Percentiles rank a stretch among this genome's conserved stretches.
Conservation (phyloP, 1,140 invertebrate species). For the Pseudomyrmex cubaensis region DNA sequence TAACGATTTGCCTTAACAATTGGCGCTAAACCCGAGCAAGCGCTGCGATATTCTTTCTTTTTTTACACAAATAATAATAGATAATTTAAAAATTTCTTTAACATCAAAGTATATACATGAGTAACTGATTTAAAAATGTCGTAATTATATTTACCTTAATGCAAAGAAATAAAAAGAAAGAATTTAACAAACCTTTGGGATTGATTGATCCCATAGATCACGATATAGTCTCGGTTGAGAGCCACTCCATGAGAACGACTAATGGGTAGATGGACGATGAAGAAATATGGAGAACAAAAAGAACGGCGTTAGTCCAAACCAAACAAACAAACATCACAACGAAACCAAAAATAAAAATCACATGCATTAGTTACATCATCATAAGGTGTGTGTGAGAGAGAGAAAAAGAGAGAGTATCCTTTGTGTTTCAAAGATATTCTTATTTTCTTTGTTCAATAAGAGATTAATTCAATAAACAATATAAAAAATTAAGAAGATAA, state of each 20-base stretch:
- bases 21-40: too few species aligned
- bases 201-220: conserved; percentile 87
- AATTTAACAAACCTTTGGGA: conserved; percentile 85
- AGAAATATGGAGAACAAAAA: conserved; percentile 74
- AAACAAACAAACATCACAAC: conserved; percentile 79
- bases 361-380: conserved; percentile 77
- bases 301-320: conserved; percentile 80
- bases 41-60: too few species aligned
- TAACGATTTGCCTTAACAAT: too few species aligned
- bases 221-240: conserved; percentile 91
- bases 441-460: conserved; percentile 12
- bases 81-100: not conserved
- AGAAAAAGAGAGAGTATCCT: not conserved
- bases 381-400: not conserved
- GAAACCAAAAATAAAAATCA: conserved; percentile 80
- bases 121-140: not conserved
- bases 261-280: conserved; percentile 79
- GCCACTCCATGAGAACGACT: conserved; percentile 92
- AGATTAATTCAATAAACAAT: conserved; percentile 2
- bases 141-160: conserved; percentile 38
- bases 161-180: conserved; percentile 61
- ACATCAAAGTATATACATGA: not conserved
- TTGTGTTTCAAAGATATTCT: not conserved
- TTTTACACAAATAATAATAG: not conserved
- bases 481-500: too few species aligned